Evolutionary conservation across 2,797 vertebrate genomes (phyloP).

Genomic region (Notamacropus eugenii): DNA sequence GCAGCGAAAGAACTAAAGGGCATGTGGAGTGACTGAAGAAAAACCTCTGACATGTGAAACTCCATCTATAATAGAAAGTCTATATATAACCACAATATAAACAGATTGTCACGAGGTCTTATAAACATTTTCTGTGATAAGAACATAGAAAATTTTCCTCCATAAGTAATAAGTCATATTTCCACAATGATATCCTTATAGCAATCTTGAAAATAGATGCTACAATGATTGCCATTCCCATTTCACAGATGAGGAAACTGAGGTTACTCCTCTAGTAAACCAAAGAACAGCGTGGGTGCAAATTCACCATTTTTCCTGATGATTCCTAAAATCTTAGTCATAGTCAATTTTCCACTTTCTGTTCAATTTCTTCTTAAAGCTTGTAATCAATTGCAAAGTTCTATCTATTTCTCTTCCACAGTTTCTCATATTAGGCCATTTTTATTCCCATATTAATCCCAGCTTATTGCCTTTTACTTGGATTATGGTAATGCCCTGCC

Average conservation of each 20-base stretch:
- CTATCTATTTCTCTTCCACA: background rate
- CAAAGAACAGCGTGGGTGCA: background rate
- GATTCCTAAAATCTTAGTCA: background rate
- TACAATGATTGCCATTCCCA: background rate
- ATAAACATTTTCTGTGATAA: background rate
- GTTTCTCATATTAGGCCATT: background rate
- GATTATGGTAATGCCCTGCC: background rate
- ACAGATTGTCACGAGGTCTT: background rate
- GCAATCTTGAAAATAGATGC: background rate
- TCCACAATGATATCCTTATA: background rate
- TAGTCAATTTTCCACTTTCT: background rate
- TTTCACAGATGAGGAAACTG: background rate
- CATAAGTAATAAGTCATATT: background rate
- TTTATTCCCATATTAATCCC: background rate
- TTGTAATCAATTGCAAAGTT: background rate
- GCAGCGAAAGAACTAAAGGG: background rate
- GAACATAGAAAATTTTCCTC: background rate
- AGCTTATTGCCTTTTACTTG: background rate
- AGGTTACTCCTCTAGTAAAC: background rate
- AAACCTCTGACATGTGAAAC: background rate
- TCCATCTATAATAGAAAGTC: background rate
- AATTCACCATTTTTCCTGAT: background rate
- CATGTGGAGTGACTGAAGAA: background rate
- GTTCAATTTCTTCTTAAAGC: background rate
- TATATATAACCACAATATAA: constrained; percentile 13